Evolutionary conservation across 2,797 vertebrate species (phyloP).

Genomic region (Xyrichtys novacula): DNA sequence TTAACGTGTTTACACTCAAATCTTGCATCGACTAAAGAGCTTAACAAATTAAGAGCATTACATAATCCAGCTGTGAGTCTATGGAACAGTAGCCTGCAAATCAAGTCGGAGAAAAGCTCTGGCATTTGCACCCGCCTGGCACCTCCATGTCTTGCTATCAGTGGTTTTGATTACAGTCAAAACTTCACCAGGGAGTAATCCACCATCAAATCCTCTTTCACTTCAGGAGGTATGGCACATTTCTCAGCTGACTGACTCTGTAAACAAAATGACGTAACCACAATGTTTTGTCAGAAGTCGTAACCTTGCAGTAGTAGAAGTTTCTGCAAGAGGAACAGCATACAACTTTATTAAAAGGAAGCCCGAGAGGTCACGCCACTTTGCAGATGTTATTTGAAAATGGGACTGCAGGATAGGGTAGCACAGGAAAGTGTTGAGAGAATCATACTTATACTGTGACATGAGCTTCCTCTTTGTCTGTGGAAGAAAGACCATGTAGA

Average conservation of each 20-base stretch:
- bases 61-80: conserved; percentile 35
- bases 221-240: conserved; percentile 45
- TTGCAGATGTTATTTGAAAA: conserved; percentile 17
- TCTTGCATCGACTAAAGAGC: conserved; percentile 48
- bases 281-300: conserved; percentile 28
- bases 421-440: neutral
- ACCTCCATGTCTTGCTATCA: conserved; percentile 37
- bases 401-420: conserved; percentile 1
- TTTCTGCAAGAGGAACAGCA: conserved; percentile 17
- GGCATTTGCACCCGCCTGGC: conserved; percentile 59
- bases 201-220: conserved; percentile 61
- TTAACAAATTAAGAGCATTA: conserved; percentile 52
- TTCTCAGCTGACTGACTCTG: conserved; percentile 43
- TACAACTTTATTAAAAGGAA: neutral
- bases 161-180: conserved; percentile 71
- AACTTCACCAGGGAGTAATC: conserved; percentile 64
- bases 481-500: conserved; percentile 32
- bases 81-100: conserved; percentile 31
- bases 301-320: conserved; percentile 14
- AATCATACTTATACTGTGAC: conserved; percentile 8
- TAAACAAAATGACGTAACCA: conserved; percentile 57
- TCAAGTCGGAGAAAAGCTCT: conserved; percentile 40
- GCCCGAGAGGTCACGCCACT: neutral
- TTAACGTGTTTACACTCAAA: conserved; percentile 46
- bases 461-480: conserved; percentile 6